Evolutionary conservation across 2,797 vertebrate genomes (phyloP).

Genomic region (Chloroceryle inda): DNA sequence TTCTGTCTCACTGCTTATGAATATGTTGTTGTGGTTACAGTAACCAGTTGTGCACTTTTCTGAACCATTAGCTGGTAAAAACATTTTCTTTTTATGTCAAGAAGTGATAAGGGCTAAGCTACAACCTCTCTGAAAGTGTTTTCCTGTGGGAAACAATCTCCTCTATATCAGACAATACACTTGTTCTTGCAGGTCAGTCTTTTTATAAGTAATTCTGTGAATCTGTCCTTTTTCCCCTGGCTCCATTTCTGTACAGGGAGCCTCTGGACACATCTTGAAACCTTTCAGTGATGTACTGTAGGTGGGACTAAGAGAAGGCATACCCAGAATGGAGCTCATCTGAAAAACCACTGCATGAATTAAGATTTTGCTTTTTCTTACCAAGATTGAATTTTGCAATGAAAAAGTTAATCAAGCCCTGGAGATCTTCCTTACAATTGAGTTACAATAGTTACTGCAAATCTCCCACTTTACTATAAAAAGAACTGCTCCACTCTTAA

Average conservation of each 20-base stretch:
- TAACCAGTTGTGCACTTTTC: slow-evolving; percentile 45
- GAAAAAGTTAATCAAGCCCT: slow-evolving; percentile 19
- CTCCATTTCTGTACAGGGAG: not conserved
- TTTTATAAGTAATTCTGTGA: not conserved
- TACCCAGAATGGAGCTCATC: not conserved
- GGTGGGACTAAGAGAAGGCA: not conserved
- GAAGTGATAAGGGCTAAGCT: slow-evolving; percentile 31
- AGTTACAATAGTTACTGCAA: slow-evolving; percentile 27
- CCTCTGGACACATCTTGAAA: not conserved
- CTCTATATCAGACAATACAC: not conserved
- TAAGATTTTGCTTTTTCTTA: not conserved
- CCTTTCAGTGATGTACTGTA: not conserved
- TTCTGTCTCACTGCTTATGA: slow-evolving; percentile 47
- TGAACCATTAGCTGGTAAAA: slow-evolving; percentile 66
- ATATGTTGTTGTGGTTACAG: slow-evolving; percentile 42
- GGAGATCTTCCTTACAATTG: not conserved
- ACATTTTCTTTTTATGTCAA: slow-evolving; percentile 26
- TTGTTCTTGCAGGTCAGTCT: not conserved
- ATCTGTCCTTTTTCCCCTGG: not conserved
- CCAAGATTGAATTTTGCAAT: not conserved
- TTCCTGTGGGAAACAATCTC: not conserved
- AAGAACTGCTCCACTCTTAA: slow-evolving; percentile 15
- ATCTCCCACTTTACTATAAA: slow-evolving; percentile 31
- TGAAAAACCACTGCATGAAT: not conserved
- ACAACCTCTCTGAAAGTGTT: not conserved